A percentile compares a stretch with the other conserved stretches of the same genome.
Conservation (phyloP, 2,113 vertebrate genomes). For the Haplotaxodon microlepis region DNA sequence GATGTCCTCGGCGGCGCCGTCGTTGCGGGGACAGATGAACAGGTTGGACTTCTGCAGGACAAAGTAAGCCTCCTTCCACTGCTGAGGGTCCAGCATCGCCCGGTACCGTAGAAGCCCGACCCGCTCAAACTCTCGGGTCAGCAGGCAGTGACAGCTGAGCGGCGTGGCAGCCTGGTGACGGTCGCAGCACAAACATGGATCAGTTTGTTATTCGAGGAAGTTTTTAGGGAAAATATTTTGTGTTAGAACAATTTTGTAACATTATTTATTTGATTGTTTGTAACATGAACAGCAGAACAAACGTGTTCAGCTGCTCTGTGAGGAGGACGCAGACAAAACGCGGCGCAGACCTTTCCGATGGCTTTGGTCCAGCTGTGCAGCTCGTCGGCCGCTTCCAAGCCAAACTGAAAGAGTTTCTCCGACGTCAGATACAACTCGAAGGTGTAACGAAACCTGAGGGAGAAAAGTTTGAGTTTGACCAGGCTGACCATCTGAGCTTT, state of each 20-base stretch:
- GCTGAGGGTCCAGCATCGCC: slow-evolving; percentile 84
- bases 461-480: not conserved
- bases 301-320: not conserved
- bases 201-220: not conserved
- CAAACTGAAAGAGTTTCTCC: slow-evolving; percentile 87
- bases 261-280: not conserved
- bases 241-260: not conserved
- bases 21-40: slow-evolving; percentile 82
- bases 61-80: slow-evolving; percentile 89
- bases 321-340: not conserved
- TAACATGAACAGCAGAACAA: not conserved
- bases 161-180: slow-evolving; percentile 81
- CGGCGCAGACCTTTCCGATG: slow-evolving; percentile 82
- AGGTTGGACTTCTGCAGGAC: slow-evolving; percentile 94
- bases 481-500: not conserved
- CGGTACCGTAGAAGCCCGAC: slow-evolving; percentile 85
- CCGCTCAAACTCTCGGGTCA: slow-evolving; percentile 86
- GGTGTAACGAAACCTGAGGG: slow-evolving; percentile 82
- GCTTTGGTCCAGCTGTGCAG: slow-evolving; percentile 87
- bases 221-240: not conserved
- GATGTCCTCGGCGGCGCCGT: slow-evolving; percentile 85
- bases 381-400: slow-evolving; percentile 76
- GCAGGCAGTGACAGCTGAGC: slow-evolving; percentile 87
- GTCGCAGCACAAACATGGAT: not conserved
- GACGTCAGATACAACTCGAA: slow-evolving; percentile 85